Conservation (phyloP, 2,797 vertebrate species). For the Avahi laniger region DNA sequence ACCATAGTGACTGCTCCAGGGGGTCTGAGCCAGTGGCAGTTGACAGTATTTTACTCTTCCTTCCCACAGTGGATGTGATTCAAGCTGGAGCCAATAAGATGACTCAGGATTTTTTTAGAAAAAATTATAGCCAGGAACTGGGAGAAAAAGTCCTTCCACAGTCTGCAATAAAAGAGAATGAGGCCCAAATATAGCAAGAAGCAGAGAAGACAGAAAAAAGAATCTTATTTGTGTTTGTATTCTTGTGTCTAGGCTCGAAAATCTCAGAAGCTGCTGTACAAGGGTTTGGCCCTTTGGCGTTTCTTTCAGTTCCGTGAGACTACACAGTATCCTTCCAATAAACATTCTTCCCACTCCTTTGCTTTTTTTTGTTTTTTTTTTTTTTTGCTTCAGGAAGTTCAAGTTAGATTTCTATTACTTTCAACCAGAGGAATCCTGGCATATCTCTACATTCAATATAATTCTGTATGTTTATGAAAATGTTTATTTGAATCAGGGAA, state of each 20-base stretch:
- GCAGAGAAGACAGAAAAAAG: background rate
- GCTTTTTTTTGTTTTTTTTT: background rate
- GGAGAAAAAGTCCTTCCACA: background rate
- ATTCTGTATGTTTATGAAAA: background rate
- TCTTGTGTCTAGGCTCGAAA: background rate
- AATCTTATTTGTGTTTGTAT: background rate
- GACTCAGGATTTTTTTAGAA: background rate
- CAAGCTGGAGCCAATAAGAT: background rate
- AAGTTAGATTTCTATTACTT: conserved; percentile 13
- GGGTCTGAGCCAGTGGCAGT: background rate
- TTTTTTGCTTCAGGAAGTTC: background rate
- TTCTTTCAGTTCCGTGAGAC: background rate
- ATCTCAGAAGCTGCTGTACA: background rate
- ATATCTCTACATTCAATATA: background rate
- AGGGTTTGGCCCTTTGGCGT: background rate
- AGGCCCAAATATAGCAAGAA: background rate
- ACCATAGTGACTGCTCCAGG: background rate
- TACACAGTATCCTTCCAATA: background rate
- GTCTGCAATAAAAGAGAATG: background rate
- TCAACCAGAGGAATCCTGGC: background rate
- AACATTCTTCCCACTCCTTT: background rate
- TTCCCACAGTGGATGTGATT: background rate
- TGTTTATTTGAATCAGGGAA: conserved; percentile 41
- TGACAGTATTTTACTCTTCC: background rate
- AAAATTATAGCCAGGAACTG: background rate